Evolutionary conservation across 2,113 vertebrate genomes (phyloP), one percentile per base, ranked within the genome.

Genomic region (Cynocephalus volans): DNA sequence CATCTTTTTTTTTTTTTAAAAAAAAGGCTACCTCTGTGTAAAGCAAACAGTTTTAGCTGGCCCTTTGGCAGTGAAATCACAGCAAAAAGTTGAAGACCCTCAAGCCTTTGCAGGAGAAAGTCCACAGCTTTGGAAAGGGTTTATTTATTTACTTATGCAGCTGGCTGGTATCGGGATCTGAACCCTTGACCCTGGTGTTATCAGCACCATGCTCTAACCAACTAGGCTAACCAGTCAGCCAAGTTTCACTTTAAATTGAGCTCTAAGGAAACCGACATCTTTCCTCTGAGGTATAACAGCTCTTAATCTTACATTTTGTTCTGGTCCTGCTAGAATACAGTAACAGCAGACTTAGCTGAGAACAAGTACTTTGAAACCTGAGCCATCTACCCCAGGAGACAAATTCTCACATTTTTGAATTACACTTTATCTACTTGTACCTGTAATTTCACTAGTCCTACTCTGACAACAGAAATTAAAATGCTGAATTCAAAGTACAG

Each of bases 401-500:
- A 83, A 70, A 76, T 50, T 84, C 65, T 85, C 64, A 81, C 1
- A 50, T 58, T 95, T 95, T 0, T 31, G 67, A 92, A 75, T 65
- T 62, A 93, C 0, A 64, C 23, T 67, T 87, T 52, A 56, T 4
- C 10, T 93, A 50, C 48, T 19, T 92, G 15, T 64, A 80, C 17
- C 62, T 54, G 17, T 36, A 65, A 67, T 88, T 92, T 96, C 67
- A 65, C 23, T 45, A 90, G 56, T 67, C 18, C 17, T 67, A 62
- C 70, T 70, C 50, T 81, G 56, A 80, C 58, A 93, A 94, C 13
- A 96, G 84, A 97, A 88, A 87, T 79, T 64, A 96, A 96, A 97
- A 88, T 64, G 90, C 26, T 69, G 58, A 82, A 84, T 75, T 90
- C 9, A 62, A 75, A 77, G 12, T 24, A 69, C 0, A 54, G 11